Evolutionary conservation across 2,113 vertebrate species (phyloP).

Genomic region (Tylochromis polylepis): DNA sequence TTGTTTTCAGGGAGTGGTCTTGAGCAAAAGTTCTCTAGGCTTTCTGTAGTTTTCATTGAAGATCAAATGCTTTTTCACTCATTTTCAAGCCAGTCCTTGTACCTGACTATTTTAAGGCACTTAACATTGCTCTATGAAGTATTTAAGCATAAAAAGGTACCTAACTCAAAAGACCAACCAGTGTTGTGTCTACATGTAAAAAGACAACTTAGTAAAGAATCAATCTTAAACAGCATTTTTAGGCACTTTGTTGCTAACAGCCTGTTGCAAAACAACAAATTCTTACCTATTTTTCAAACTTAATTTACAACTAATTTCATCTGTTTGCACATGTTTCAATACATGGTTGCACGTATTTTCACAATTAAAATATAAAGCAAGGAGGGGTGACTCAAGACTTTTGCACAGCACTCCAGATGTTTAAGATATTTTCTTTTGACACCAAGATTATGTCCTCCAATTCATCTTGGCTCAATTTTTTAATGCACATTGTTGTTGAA

Average conservation of each 20-base stretch:
- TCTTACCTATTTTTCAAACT: neutral
- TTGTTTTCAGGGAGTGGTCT: neutral
- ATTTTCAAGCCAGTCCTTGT: neutral
- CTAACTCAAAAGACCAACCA: neutral
- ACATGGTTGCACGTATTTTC: neutral
- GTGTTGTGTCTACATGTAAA: neutral
- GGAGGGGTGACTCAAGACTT: neutral
- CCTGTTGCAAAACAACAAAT: neutral
- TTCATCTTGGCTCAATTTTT: neutral
- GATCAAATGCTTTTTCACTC: neutral
- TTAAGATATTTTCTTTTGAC: neutral
- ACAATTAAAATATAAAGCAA: neutral
- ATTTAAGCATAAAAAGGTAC: neutral
- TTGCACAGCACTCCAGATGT: neutral
- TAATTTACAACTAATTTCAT: neutral
- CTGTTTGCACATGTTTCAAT: neutral
- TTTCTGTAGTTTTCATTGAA: neutral
- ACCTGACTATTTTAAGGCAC: neutral
- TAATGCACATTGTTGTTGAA: neutral
- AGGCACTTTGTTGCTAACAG: neutral
- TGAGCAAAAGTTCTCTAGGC: neutral
- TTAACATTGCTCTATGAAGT: neutral
- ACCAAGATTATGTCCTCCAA: neutral
- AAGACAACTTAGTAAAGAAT: neutral
- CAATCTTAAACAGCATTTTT: neutral